Conservation (phyloP, 2,113 vertebrate species). For the Nannospalax galili region DNA sequence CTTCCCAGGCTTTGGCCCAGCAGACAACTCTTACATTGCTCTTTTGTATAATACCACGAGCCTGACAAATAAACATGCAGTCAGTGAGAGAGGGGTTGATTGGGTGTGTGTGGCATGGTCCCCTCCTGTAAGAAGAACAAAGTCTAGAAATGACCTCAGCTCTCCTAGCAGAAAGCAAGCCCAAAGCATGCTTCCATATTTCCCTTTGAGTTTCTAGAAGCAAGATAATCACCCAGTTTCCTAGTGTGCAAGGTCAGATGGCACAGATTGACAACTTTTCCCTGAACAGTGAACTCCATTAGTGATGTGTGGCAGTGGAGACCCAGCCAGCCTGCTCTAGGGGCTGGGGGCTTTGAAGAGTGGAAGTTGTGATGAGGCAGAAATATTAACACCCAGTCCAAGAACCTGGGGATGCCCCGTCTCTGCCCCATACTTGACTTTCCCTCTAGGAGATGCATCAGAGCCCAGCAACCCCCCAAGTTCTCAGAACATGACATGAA, state of each 20-base stretch:
- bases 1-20: neutral
- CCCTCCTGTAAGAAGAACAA: neutral
- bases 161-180: neutral
- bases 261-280: neutral
- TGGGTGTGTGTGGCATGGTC: accelerated
- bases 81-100: accelerated
- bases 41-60: neutral
- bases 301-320: neutral
- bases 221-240: neutral
- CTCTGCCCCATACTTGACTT: neutral
- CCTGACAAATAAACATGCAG: neutral
- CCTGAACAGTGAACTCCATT: neutral
- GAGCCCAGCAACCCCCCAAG: constrained; percentile 44
- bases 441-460: neutral
- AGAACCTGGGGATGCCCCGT: neutral
- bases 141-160: neutral
- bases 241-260: neutral
- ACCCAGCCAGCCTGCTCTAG: neutral
- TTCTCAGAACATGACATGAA: constrained; percentile 46
- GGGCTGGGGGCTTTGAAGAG: neutral
- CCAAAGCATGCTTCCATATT: neutral
- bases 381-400: neutral
- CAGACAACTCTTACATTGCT: neutral
- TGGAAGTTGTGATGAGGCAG: neutral
- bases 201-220: neutral